These are phyloP conservation scores for Hesperophylax magnus DNA, from an alignment of 1,140 invertebrate genomes.

Conservation along the genomic window DNA sequence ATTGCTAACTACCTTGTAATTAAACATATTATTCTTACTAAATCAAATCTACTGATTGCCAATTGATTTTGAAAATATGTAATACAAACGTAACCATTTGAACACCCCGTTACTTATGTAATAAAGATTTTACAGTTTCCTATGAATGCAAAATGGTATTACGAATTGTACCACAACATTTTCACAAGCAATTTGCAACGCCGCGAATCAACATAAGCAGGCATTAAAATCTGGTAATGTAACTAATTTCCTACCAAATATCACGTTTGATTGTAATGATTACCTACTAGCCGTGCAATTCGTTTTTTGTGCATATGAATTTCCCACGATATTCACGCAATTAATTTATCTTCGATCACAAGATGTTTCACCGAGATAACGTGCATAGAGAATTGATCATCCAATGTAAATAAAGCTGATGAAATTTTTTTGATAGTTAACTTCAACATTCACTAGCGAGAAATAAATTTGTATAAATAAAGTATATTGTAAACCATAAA, in stretches of 20 bases:
- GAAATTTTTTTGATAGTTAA: background rate
- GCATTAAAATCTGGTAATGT: slow-evolving; percentile 4
- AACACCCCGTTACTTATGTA: background rate
- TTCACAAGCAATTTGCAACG: slow-evolving; percentile 33
- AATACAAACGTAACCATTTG: no score
- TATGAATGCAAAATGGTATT: background rate
- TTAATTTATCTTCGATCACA: slow-evolving; percentile 28
- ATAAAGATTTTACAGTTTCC: background rate
- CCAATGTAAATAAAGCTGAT: background rate
- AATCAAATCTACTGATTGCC: no score
- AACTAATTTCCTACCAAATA: slow-evolving; percentile 1
- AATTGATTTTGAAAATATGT: no score
- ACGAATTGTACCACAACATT: slow-evolving; percentile 4
- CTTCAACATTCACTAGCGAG: background rate
- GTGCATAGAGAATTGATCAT: no score
- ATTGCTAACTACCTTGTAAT: no score
- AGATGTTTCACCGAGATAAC: background rate
- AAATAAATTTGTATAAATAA: background rate
- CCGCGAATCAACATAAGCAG: background rate
- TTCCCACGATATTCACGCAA: slow-evolving; percentile 26
- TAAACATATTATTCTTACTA: no score
- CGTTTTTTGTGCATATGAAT: background rate
- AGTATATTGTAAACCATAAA: background rate
- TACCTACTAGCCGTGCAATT: background rate
- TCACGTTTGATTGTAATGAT: slow-evolving; percentile 7